Evolutionary conservation across 92 coral and sea anemone species (phyloP).

Genomic region (Paragorgia papillata): DNA sequence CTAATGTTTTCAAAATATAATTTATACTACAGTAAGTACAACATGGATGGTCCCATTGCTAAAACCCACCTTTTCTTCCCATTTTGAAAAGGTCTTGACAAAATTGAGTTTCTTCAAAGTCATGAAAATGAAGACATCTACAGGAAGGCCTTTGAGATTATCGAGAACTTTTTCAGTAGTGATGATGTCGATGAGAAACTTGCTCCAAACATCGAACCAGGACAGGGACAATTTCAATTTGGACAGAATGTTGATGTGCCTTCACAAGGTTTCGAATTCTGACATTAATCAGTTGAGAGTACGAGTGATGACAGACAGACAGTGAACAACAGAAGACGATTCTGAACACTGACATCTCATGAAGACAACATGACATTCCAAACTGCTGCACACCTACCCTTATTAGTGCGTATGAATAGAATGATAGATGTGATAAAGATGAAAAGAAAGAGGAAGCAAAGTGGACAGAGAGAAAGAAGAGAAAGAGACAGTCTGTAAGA

Average conservation of each 20-base stretch:
- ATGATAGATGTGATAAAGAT: neutral
- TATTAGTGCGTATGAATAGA: too few species aligned
- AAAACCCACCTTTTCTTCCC: too few species aligned
- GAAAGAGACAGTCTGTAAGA: neutral
- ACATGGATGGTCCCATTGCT: too few species aligned
- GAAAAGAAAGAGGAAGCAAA: conserved; percentile 1
- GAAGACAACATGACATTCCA: too few species aligned
- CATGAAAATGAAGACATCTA: conserved; percentile 98
- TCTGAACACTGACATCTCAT: too few species aligned
- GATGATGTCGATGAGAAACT: conserved; percentile 96
- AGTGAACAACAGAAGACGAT: too few species aligned
- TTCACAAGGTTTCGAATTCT: conserved; percentile 87
- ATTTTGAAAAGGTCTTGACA: conserved; percentile 92
- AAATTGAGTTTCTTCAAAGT: conserved; percentile 96
- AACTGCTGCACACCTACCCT: too few species aligned
- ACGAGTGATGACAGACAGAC: neutral
- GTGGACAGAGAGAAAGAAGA: neutral
- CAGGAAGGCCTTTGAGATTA: conserved; percentile 92
- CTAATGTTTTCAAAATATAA: too few species aligned
- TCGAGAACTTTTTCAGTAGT: conserved; percentile 87
- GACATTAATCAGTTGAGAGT: conserved; percentile 1
- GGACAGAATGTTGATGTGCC: conserved; percentile 78
- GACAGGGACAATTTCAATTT: conserved; percentile 84
- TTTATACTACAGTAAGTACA: too few species aligned
- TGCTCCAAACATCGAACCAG: conserved; percentile 73